Evolutionary conservation across 2,888 invertebrate species (phyloP), one percentile per base, ranked within the genome.

Genomic region (Ametastegia equiseti): DNA sequence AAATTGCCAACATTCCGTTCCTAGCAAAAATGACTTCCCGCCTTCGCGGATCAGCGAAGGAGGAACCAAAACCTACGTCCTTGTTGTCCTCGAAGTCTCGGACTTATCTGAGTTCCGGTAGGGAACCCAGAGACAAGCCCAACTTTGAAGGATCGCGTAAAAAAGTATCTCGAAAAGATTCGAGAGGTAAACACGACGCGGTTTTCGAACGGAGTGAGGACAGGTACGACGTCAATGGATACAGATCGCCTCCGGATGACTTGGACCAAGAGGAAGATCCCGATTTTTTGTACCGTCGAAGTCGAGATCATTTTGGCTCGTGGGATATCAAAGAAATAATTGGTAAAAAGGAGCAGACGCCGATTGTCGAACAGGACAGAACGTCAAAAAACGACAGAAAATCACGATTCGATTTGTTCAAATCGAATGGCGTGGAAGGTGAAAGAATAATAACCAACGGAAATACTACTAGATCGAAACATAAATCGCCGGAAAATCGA

Each of bases 1-100:
- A 81, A 50, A 75, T 30, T 71, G 19, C 19, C 75, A 82, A 80
- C 73, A 85, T 84, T 83, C 83, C 86, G 82, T 85, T 85, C 60
- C 83, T 85, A 33, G 84, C 80, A 33, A 89, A 84, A 80, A 90
- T 90, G 91, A 88, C 89, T 67, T 87, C 91, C 50, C 89, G 88
- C 54, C 85, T 89, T 47, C 88, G 90, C 77, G 87, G 86, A 33
- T 86, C 86, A 84, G 80, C 81, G 13, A 87, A 86, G 82, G 89
- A 89, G 36, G 83, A 84, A 15, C 42, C 86, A 30, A 85, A 86
- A 75, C 69, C 83, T 42, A 82, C 82, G 63, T 83, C 84, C 39
- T 83, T 83, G 19, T 83, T 83, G 47, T 86, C 86, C 63, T 71
- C 71, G 30, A 39, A 71, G 39, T 27, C 54, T 30, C 42, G 71